Conservation (phyloP, 2,113 vertebrate species). For the Hemiprocne comata region DNA sequence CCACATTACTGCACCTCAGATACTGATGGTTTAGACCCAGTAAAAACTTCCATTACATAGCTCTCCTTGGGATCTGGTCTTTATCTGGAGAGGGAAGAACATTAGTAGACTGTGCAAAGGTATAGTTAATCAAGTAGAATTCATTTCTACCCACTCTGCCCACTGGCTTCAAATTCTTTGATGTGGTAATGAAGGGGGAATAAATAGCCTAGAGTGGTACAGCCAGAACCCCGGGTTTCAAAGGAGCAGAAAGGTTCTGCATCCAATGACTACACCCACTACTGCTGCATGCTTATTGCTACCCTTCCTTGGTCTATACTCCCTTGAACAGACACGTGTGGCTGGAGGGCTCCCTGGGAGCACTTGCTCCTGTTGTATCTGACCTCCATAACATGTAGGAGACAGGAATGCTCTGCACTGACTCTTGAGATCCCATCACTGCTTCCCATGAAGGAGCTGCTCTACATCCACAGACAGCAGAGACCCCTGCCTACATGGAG, state of each 20-base stretch:
- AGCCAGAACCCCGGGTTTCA: not conserved
- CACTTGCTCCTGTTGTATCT: not conserved
- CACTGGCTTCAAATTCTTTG: not conserved
- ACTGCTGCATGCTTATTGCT: not conserved
- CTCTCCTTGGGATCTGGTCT: not conserved
- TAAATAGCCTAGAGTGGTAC: not conserved
- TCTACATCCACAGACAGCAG: not conserved
- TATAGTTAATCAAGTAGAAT: not conserved
- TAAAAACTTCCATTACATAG: accelerated
- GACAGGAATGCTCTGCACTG: not conserved
- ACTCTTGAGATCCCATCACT: not conserved
- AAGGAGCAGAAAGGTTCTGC: not conserved
- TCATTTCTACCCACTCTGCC: not conserved
- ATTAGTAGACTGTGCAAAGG: not conserved
- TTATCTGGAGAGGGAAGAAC: not conserved
- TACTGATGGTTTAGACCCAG: not conserved
- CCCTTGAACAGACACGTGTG: not conserved
- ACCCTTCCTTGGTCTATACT: not conserved
- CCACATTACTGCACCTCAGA: not conserved
- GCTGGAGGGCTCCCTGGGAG: not conserved
- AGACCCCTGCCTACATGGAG: not conserved
- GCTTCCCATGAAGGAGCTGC: not conserved
- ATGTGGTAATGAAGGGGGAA: not conserved
- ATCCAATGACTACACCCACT: not conserved
- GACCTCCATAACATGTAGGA: not conserved